These are phyloP conservation scores for Paramormyrops hopkinsi DNA, from an alignment of 2,797 vertebrate genomes.

Conservation along the genomic window DNA sequence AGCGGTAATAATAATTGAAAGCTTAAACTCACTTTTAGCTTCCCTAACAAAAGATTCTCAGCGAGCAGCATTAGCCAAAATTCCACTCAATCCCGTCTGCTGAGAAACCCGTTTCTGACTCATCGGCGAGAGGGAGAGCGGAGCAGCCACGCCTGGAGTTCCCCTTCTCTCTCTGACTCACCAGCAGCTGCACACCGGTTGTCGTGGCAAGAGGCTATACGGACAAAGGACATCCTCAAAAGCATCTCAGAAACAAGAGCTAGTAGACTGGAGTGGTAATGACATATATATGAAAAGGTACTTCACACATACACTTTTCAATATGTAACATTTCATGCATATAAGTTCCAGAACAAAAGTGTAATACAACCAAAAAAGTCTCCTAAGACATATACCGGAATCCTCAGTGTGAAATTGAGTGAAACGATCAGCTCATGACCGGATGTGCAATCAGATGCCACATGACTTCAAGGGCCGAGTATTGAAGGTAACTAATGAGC, in stretches of 20 bases:
- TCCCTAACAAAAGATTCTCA: slow-evolving; percentile 39
- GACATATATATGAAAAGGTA: neutral
- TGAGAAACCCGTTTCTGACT: slow-evolving; percentile 64
- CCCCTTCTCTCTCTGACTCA: slow-evolving; percentile 47
- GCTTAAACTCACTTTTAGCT: slow-evolving; percentile 45
- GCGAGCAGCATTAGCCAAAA: slow-evolving; percentile 31
- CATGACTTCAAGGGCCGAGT: neutral
- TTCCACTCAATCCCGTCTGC: neutral
- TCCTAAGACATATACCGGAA: neutral
- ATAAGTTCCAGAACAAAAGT: neutral
- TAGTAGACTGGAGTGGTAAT: neutral
- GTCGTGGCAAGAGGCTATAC: neutral
- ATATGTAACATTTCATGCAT: neutral
- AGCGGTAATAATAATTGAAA: slow-evolving; percentile 11
- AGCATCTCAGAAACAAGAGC: neutral
- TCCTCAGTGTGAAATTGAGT: neutral
- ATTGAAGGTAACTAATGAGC: neutral
- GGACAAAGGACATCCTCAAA: neutral
- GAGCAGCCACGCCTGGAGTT: slow-evolving; percentile 33
- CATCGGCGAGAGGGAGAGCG: slow-evolving; percentile 42
- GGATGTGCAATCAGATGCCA: neutral
- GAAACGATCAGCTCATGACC: neutral
- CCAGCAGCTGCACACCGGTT: slow-evolving; percentile 8
- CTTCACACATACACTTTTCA: neutral
- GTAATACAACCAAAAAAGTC: neutral